phyloP scores from a whole-genome alignment of 2,888 invertebrate species.

The Eurois occulta region DNA sequence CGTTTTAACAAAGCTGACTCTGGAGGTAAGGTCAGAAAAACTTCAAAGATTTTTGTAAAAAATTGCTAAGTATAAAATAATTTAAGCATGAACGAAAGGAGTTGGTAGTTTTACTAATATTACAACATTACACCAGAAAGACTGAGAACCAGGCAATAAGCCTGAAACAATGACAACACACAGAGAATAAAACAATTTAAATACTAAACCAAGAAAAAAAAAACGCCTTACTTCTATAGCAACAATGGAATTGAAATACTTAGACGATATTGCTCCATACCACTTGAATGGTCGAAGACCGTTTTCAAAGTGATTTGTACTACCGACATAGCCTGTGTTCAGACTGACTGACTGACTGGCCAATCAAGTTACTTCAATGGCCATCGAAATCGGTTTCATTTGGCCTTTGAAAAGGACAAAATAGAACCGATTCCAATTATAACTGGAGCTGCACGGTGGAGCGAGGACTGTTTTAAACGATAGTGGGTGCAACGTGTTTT shows the following conservation, averaged over 20 bases:
- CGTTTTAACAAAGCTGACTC: not conserved
- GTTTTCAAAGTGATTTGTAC: conserved; percentile 27
- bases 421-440: conserved; percentile 54
- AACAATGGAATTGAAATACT: not conserved
- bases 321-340: conserved; percentile 22
- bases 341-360: conserved; percentile 31
- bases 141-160: not conserved
- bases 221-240: not conserved
- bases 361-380: conserved; percentile 57
- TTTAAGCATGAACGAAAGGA: not conserved
- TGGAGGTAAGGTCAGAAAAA: not conserved
- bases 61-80: not conserved
- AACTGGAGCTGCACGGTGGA: conserved; percentile 22
- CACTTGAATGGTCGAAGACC: not conserved
- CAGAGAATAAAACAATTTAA: not conserved
- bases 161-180: not conserved
- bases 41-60: not conserved
- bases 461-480: conserved; percentile 10
- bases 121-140: not conserved
- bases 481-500: conserved; percentile 12
- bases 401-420: conserved; percentile 51
- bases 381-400: conserved; percentile 50
- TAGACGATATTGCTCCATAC: not conserved
- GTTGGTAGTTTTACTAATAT: not conserved
- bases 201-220: not conserved